Percentiles rank a stretch among this genome's conserved stretches.
These are phyloP conservation scores for Drosophila picticornis DNA, from an alignment of 2,888 invertebrate genomes.

Conservation along the genomic window DNA sequence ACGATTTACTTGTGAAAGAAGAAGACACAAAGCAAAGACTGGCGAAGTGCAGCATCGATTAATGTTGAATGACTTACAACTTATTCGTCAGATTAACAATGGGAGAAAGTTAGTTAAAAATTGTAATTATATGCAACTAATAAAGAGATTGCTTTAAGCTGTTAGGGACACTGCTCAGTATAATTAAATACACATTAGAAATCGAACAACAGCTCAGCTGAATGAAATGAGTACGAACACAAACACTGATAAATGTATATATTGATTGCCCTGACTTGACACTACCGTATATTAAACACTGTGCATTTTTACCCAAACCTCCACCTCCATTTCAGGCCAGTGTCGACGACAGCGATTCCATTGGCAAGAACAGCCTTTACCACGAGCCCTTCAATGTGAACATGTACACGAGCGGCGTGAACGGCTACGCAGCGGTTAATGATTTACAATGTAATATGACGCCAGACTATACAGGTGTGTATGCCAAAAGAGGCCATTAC, in stretches of 20 bases:
- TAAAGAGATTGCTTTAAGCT: not conserved
- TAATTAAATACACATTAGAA: not conserved
- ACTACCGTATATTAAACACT: slow-evolving; percentile 42
- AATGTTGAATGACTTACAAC: not conserved
- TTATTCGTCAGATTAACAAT: not conserved
- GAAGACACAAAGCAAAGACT: not conserved
- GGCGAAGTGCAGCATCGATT: not conserved
- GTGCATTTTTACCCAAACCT: not conserved
- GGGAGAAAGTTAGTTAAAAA: not conserved
- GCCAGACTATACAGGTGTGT: slow-evolving; percentile 87
- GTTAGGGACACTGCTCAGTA: not conserved
- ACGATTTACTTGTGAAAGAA: not conserved
- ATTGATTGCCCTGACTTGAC: slow-evolving; percentile 37
- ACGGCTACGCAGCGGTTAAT: slow-evolving; percentile 85
- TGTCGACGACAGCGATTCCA: slow-evolving; percentile 85
- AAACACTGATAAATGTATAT: slow-evolving; percentile 18
- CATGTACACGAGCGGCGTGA: slow-evolving; percentile 85
- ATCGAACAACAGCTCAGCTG: slow-evolving; percentile 4
- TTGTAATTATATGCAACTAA: not conserved
- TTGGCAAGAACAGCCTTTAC: slow-evolving; percentile 86
- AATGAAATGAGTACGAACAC: not conserved
- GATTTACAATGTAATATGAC: slow-evolving; percentile 86
- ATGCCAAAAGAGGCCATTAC: slow-evolving; percentile 24
- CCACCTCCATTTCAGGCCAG: slow-evolving; percentile 69
- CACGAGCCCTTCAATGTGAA: slow-evolving; percentile 86